These are phyloP conservation scores for Lucinisca nassula DNA, from an alignment of 2,888 invertebrate genomes.

Conservation along the genomic window DNA sequence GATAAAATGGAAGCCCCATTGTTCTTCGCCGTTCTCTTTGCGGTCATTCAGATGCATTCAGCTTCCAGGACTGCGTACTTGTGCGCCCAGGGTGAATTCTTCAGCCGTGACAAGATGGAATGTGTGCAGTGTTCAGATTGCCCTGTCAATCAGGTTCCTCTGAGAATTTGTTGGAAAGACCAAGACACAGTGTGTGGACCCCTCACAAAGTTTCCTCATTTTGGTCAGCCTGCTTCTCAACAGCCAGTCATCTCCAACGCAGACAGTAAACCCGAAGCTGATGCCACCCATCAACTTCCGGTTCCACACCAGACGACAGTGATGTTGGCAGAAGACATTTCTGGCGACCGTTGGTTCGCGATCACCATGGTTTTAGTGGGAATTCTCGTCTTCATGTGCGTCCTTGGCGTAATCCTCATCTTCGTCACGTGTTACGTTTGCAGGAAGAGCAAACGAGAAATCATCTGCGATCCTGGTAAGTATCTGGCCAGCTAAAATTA, in stretches of 20 bases:
- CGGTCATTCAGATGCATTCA: not conserved
- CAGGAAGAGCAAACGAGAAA: conserved; percentile 54
- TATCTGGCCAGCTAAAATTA: no score
- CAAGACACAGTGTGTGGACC: conserved; percentile 53
- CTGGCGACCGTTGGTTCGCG: conserved; percentile 60
- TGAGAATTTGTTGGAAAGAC: conserved; percentile 32
- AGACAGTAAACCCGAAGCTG: not conserved
- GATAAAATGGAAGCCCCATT: not conserved
- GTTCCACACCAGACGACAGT: conserved; percentile 31
- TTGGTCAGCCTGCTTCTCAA: conserved; percentile 10
- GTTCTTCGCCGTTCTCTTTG: not conserved
- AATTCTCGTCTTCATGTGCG: conserved; percentile 53
- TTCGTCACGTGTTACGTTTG: conserved; percentile 53
- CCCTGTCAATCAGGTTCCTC: conserved; percentile 31
- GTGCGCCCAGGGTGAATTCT: conserved; percentile 38
- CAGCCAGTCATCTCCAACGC: not conserved
- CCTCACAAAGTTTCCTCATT: conserved; percentile 43
- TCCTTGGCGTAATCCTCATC: conserved; percentile 36
- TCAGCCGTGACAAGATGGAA: not conserved
- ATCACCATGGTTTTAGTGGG: conserved; percentile 66
- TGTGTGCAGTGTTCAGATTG: conserved; percentile 52
- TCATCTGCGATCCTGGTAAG: conserved; percentile 65
- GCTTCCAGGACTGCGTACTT: not conserved
- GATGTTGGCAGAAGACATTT: conserved; percentile 2
- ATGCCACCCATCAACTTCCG: conserved; percentile 4